Conservation (phyloP, 2,113 vertebrate genomes). For the Setophaga kirtlandii region DNA sequence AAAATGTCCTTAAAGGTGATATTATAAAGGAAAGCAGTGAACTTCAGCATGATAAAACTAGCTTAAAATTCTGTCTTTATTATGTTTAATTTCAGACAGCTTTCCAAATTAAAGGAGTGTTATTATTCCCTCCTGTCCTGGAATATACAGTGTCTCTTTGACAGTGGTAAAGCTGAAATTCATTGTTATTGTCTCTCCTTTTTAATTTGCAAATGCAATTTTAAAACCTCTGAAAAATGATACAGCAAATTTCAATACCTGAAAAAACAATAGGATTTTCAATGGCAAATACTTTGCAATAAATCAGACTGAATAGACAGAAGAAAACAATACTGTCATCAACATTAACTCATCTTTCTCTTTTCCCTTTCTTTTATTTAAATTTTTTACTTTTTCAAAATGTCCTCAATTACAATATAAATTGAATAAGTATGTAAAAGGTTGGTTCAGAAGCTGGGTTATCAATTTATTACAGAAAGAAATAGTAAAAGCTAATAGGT, state of each 20-base stretch:
- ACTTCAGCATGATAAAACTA: not conserved
- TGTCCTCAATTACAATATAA: conserved; percentile 54
- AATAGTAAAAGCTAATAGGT: conserved; percentile 70
- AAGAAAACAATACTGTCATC: conserved; percentile 14
- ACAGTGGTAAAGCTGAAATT: conserved; percentile 3
- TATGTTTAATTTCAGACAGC: conserved; percentile 31
- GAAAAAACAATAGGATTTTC: conserved; percentile 60
- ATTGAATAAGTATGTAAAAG: conserved; percentile 61
- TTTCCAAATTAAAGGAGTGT: conserved; percentile 43
- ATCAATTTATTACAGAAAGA: conserved; percentile 74
- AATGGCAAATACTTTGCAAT: conserved; percentile 62
- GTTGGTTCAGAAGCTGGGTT: conserved; percentile 70
- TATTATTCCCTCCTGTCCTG: conserved; percentile 13
- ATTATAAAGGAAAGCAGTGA: not conserved
- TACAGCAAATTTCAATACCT: conserved; percentile 61
- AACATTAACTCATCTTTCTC: not conserved
- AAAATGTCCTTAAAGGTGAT: not conserved
- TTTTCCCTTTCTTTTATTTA: not conserved
- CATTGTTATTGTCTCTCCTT: conserved; percentile 21
- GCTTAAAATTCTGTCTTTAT: conserved; percentile 19
- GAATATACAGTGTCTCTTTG: not conserved
- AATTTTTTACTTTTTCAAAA: not conserved
- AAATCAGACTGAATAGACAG: conserved; percentile 61
- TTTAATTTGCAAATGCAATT: conserved; percentile 49
- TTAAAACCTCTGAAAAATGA: conserved; percentile 57